A percentile compares a stretch with the other conserved stretches of the same genome.
Conservation (phyloP, 2,797 vertebrate species). For the Alfaro cultratus region DNA sequence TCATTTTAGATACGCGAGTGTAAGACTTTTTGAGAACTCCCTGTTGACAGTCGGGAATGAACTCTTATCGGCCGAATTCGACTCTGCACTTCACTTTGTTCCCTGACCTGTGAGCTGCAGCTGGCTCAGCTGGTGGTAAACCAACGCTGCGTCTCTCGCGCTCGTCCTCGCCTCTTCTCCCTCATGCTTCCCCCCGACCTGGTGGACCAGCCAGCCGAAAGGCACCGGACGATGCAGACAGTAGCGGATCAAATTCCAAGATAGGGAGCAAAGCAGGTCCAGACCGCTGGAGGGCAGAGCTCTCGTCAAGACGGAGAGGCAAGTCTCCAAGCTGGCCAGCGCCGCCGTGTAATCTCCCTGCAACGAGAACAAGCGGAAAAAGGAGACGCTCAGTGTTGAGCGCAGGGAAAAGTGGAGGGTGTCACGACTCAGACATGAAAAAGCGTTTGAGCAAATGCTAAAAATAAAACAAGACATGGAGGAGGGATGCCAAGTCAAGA, state of each 20-base stretch:
- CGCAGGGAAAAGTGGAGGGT: not conserved
- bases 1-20: no score
- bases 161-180: conserved; percentile 94
- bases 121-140: conserved; percentile 93
- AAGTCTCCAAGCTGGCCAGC: conserved; percentile 89
- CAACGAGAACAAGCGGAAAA: not conserved
- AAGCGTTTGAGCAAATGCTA: conserved; percentile 19
- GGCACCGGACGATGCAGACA: conserved; percentile 90
- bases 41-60: not conserved
- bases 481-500: not conserved
- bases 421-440: conserved; percentile 26
- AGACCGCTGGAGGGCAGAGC: conserved; percentile 88
- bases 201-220: conserved; percentile 93
- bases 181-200: conserved; percentile 88
- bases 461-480: conserved; percentile 37
- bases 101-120: conserved; percentile 92
- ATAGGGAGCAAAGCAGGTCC: conserved; percentile 92
- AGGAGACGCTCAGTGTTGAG: conserved; percentile 11
- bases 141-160: conserved; percentile 89
- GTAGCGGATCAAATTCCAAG: conserved; percentile 96
- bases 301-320: conserved; percentile 88
- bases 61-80: not conserved
- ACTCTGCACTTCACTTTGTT: not conserved
- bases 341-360: conserved; percentile 92
- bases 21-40: no score